These are phyloP conservation scores for Psittacus erithacus DNA, from an alignment of 2,113 vertebrate genomes.

Conservation along the genomic window DNA sequence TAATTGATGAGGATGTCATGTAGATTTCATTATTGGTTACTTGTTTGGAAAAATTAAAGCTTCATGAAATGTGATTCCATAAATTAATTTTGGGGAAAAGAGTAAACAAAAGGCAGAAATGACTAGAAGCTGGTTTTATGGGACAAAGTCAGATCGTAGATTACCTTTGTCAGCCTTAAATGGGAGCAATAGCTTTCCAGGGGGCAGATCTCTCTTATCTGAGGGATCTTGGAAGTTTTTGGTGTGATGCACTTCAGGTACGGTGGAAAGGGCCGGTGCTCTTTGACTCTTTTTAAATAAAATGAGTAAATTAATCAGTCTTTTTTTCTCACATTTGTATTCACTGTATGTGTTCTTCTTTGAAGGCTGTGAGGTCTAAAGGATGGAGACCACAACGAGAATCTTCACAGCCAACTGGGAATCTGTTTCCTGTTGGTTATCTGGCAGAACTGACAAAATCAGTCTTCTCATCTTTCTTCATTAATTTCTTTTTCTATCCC, in stretches of 20 bases:
- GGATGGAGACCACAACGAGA: neutral
- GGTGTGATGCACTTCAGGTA: neutral
- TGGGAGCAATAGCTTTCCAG: neutral
- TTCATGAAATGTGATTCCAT: neutral
- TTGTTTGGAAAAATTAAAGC: neutral
- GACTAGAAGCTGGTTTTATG: neutral
- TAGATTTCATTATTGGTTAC: neutral
- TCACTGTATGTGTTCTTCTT: neutral
- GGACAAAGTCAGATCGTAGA: neutral
- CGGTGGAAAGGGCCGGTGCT: neutral
- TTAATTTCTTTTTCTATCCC: conserved; percentile 15
- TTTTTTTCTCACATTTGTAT: neutral
- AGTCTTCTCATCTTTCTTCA: conserved; percentile 19
- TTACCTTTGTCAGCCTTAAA: neutral
- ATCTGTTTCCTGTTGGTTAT: neutral
- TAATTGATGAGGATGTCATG: neutral
- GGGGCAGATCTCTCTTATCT: neutral
- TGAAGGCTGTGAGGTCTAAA: neutral
- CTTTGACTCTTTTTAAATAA: neutral
- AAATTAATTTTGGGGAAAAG: neutral
- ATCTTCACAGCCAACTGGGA: neutral
- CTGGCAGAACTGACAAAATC: conserved; percentile 11
- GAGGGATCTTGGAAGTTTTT: neutral
- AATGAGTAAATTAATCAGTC: neutral
- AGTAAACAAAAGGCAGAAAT: neutral